Base-by-base conservation (phyloP, 2,888 invertebrate genomes). In the Heliconius erato region DNA sequence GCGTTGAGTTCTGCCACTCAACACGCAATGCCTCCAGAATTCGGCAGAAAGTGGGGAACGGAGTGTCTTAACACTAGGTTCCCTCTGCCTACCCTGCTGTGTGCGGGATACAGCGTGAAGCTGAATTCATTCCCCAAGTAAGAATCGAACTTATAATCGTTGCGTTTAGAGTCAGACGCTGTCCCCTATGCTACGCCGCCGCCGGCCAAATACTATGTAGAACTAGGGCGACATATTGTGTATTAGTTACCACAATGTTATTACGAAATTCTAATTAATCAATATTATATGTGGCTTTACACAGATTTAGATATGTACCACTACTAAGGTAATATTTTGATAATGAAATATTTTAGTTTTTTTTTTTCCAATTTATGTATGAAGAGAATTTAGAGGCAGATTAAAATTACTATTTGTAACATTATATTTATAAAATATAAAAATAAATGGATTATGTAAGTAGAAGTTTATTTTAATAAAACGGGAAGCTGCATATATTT, bases 241-340 rank as follows among this genome's bases (percentile, higher is more conserved):
- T 26, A 72, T 49, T 72, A 76, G 32, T 63, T 63, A n/a, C 32
- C 35, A n/a, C 76, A 35, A n/a, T 26, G 26, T 59, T 63, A 63
- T 35, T 63, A 76, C n/a, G 76, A 63, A 76, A 63, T 63, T 63
- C 35, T 40, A 76, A 76, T 59, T 76, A 63, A 63, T 76, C 63
- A 76, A 40, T 76, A 76, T 76, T 76, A 76, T 63, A 76, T 76
- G 59, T 63, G n/a, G 35, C 14, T 59, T 59, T 63, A 76, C 63
- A 63, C 32, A 16, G 63, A 63, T 72, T 26, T 72, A 72, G 26
- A 16, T 0, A 71, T 26, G 44, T 44, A 44, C 72, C 72, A 49
- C 72, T 72, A 72, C 72, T 72, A 72, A 72, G 72, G 72, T 72
- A 19, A 26, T 40, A 40, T 11, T 40, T 40, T 35, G 9, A 35